These are phyloP conservation scores for Rhabdomys pumilio DNA, from an alignment of 2,797 vertebrate genomes.

Conservation along the genomic window DNA sequence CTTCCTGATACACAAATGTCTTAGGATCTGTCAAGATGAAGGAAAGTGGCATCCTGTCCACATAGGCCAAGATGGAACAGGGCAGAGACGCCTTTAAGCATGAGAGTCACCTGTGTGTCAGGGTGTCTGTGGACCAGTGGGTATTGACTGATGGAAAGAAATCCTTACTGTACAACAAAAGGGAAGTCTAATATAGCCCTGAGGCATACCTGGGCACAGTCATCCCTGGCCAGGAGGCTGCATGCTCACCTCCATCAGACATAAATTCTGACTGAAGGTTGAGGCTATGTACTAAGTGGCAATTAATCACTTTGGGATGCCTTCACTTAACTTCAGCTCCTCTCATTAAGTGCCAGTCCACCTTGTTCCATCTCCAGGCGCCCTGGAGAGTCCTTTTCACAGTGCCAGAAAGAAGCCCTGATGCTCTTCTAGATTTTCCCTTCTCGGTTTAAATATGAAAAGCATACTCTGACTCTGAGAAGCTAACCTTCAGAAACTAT, in stretches of 20 bases:
- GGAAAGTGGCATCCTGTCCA: neutral
- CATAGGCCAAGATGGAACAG: neutral
- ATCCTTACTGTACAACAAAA: neutral
- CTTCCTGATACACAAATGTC: neutral
- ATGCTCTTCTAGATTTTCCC: neutral
- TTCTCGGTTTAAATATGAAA: constrained; percentile 1
- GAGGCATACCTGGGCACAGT: too few relatives aligned
- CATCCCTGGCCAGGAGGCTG: neutral
- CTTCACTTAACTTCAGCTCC: neutral
- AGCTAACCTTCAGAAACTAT: constrained; percentile 9
- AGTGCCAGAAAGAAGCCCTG: neutral
- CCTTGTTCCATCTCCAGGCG: neutral
- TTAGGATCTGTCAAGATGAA: neutral
- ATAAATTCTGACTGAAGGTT: neutral
- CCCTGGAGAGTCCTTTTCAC: neutral
- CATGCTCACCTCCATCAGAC: neutral
- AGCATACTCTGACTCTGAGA: neutral
- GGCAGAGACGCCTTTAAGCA: neutral
- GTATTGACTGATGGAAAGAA: neutral
- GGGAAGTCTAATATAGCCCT: neutral
- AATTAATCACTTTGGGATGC: neutral
- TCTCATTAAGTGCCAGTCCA: neutral
- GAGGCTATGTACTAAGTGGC: neutral
- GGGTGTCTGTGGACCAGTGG: neutral
- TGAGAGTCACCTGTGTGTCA: neutral